Evolutionary conservation across 2,888 invertebrate genomes (phyloP).

Genomic region (Perdita meconis): DNA sequence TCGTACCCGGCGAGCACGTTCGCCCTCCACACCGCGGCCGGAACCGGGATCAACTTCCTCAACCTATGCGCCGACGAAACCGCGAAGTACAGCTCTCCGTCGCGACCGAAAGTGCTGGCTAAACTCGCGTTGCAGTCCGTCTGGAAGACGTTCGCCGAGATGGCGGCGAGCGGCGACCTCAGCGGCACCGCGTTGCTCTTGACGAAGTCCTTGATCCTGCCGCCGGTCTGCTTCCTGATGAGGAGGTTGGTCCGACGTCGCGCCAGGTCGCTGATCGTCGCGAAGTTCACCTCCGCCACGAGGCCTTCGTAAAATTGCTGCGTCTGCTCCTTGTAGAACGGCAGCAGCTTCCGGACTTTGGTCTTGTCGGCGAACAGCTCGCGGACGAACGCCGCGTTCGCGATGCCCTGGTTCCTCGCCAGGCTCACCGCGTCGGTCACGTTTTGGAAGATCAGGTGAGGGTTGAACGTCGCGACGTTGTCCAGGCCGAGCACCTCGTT

Average conservation of each 20-base stretch:
- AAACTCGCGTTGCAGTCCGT: constrained; percentile 92
- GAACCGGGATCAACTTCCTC: constrained; percentile 92
- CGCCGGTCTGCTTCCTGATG: constrained; percentile 91
- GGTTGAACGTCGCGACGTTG: constrained; percentile 95
- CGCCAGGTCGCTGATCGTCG: constrained; percentile 92
- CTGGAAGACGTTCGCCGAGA: constrained; percentile 93
- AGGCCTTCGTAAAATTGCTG: constrained; percentile 95
- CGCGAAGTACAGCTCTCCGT: constrained; percentile 94
- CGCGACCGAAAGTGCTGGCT: constrained; percentile 90
- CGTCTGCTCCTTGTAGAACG: constrained; percentile 94
- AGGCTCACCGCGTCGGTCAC: constrained; percentile 92
- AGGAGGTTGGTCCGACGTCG: constrained; percentile 92
- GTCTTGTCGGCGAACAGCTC: constrained; percentile 93
- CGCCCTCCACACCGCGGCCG: constrained; percentile 91
- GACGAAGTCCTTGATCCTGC: constrained; percentile 91
- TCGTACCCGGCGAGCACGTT: constrained; percentile 94
- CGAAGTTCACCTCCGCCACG: constrained; percentile 93
- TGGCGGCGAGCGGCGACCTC: constrained; percentile 91
- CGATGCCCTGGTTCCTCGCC: constrained; percentile 89
- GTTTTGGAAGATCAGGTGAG: constrained; percentile 93
- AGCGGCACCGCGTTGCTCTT: constrained; percentile 90
- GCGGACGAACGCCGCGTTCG: constrained; percentile 92
- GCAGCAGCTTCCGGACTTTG: constrained; percentile 90
- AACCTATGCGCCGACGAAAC: constrained; percentile 92
- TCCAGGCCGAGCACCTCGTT: constrained; percentile 93